These are phyloP conservation scores for Naja naja DNA, from an alignment of 2,113 vertebrate genomes.

Conservation along the genomic window DNA sequence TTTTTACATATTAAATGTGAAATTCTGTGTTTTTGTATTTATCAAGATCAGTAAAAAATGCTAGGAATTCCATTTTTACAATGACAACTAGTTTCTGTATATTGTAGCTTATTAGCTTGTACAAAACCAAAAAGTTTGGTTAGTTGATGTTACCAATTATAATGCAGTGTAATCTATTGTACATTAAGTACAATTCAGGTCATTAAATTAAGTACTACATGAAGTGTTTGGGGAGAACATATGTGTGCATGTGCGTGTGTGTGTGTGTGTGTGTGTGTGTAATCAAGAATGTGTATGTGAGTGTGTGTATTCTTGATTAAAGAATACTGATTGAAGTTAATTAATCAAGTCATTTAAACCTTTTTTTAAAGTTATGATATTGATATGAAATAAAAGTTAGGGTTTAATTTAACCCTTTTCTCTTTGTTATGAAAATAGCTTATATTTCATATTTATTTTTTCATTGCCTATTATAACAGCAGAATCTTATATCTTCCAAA, in stretches of 20 bases:
- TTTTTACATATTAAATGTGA: neutral
- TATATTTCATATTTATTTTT: neutral
- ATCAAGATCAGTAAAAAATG: neutral
- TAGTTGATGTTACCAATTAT: neutral
- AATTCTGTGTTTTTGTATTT: slow-evolving; percentile 2
- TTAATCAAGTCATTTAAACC: neutral
- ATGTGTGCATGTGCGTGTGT: neutral
- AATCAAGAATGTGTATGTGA: too few relatives aligned
- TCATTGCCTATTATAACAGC: neutral
- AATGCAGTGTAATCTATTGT: neutral
- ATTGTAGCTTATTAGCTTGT: neutral
- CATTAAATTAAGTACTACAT: neutral
- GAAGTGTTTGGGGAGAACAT: neutral
- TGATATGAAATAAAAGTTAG: neutral
- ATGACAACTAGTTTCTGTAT: neutral
- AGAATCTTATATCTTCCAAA: neutral
- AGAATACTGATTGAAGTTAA: neutral
- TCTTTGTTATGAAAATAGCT: neutral
- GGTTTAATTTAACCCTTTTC: neutral
- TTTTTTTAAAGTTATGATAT: neutral
- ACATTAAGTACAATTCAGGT: neutral
- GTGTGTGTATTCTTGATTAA: neutral
- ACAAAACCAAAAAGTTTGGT: neutral
- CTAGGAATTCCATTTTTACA: neutral
- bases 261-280: too few relatives aligned